Base-by-base conservation (phyloP, 2,888 invertebrate genomes). In the Apamea sordens region DNA sequence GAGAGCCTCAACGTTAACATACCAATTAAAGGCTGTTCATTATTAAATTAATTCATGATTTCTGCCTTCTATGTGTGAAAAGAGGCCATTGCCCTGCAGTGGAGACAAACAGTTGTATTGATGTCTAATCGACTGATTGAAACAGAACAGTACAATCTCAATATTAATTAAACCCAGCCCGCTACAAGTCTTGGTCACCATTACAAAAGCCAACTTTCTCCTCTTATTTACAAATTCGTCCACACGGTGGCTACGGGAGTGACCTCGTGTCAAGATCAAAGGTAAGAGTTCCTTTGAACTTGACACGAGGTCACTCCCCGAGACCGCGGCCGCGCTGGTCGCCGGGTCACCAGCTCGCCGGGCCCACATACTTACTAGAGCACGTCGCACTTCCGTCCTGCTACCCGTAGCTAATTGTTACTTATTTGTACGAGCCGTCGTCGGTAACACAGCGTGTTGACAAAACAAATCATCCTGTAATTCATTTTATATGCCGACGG, bases 301-400 rank as follows among this genome's bases (percentile, higher is more conserved):
- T 82, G 84, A 82, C 86, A 53, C 63, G 56, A 44, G 47, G 47
- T 28, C 11, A 2, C 11, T 56, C 8, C 6, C 85, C 72, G 59
- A 69, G 85, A 79, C 72, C 85, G 82, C 70, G 41, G n/a, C 56
- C 24, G n/a, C 56, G 11, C 59, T n/a, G 64, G 32, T 6, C 18
- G 53, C 61, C 47, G 36, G 36, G 84, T 67, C 77, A 32, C 36
- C 80, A 28, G 41, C 41, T 44, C 8, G 15, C 11, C 13, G 24
- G 4, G 36, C 21, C 73, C 63, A 75, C 76, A 63, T 63, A 69
- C 28, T 63, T 65, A 71, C 63, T 74, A 77, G 86, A 85, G 8
- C 82, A 67, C 73, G 82, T 71, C 76, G 71, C 63, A 67, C 73
- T 85, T 86, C 84, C 84, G 77, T 47, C 36, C 68, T 21, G 28